phyloP scores from a whole-genome alignment of 1,140 invertebrate species.

The Venturia canescens region DNA sequence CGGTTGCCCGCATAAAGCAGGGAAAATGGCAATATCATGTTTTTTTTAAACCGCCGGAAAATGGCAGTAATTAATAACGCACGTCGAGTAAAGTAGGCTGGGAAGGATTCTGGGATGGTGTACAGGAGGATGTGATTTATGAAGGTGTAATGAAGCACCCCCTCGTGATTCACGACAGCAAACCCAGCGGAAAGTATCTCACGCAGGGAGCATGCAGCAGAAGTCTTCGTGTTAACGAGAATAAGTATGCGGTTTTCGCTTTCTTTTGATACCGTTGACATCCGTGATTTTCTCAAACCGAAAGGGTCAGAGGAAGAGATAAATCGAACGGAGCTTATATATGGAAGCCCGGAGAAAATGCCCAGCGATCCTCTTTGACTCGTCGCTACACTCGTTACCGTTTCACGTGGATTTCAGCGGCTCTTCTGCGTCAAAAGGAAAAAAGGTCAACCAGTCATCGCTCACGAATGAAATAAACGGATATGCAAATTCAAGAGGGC shows the following conservation, averaged over 20 bases:
- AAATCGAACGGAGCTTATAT: too few relatives aligned
- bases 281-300: too few relatives aligned
- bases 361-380: background rate
- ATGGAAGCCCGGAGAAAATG: background rate
- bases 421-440: background rate
- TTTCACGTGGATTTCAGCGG: background rate
- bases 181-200: conserved; percentile 20
- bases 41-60: conserved; percentile 36
- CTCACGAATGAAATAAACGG: too few relatives aligned
- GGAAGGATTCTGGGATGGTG: conserved; percentile 39
- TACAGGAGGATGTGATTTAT: conserved; percentile 59
- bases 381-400: too few relatives aligned
- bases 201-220: conserved; percentile 28
- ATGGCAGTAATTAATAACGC: conserved; percentile 58
- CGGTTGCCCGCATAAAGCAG: too few relatives aligned
- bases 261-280: background rate
- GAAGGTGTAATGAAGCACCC: conserved; percentile 57
- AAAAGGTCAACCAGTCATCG: background rate
- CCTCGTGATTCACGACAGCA: conserved; percentile 53
- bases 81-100: conserved; percentile 29
- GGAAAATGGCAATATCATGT: conserved; percentile 11
- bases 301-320: too few relatives aligned
- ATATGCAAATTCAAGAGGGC: too few relatives aligned
- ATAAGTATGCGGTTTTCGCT: conserved; percentile 20
- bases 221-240: conserved; percentile 19